Evolutionary conservation across 2,113 vertebrate species (phyloP).

Genomic region (Micronycteris hirsuta): DNA sequence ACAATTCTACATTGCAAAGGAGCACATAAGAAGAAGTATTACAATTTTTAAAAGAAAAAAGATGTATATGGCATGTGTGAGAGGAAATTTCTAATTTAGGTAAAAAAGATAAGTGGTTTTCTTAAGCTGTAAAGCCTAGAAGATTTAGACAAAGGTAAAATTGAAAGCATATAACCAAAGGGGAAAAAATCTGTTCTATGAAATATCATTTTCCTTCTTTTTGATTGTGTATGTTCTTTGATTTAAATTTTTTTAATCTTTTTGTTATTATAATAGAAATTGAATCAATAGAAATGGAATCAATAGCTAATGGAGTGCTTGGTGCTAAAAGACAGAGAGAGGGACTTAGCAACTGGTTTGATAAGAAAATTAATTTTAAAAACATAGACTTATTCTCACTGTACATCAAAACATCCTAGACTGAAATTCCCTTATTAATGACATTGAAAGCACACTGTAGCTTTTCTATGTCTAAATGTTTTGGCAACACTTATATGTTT

Average conservation of each 20-base stretch:
- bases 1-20: neutral
- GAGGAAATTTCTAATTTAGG: neutral
- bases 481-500: neutral
- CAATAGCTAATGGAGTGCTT: neutral
- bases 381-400: neutral
- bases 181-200: neutral
- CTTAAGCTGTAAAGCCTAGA: neutral
- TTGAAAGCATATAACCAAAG: neutral
- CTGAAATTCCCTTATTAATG: neutral
- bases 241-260: neutral
- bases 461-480: neutral
- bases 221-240: neutral
- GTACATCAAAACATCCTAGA: neutral
- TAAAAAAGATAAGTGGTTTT: neutral
- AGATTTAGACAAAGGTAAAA: neutral
- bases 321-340: neutral
- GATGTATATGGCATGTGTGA: neutral
- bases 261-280: neutral
- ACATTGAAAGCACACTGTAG: neutral
- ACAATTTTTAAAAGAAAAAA: neutral
- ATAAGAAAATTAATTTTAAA: conserved; percentile 7
- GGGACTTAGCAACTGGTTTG: neutral
- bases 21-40: neutral
- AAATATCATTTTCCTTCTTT: neutral
- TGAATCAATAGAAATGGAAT: neutral